Evolutionary conservation across 2,113 vertebrate species (phyloP).

Genomic region (Tenebrosternarchus preto): DNA sequence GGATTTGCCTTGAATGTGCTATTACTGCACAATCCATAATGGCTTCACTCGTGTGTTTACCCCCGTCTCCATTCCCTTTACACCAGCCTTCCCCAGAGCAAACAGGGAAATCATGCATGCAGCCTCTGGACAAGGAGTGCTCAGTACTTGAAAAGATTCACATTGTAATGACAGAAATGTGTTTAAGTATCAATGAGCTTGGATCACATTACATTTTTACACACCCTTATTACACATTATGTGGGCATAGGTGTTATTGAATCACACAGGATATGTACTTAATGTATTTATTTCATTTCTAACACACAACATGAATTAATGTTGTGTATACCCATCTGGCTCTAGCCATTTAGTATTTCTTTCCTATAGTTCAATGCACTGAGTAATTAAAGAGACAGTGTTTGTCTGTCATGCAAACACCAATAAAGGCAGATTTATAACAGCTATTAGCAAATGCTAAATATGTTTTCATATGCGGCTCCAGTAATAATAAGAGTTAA

Average conservation of each 20-base stretch:
- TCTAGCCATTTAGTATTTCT: slow-evolving; percentile 6
- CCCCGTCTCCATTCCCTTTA: background rate
- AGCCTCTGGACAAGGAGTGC: slow-evolving; percentile 9
- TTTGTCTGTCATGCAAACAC: background rate
- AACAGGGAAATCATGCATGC: slow-evolving; percentile 39
- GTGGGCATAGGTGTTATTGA: background rate
- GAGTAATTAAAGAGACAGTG: background rate
- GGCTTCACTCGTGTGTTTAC: background rate
- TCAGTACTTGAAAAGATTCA: slow-evolving; percentile 20
- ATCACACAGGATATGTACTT: slow-evolving; percentile 29
- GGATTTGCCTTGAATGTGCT: slow-evolving; percentile 32
- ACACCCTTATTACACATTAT: slow-evolving; percentile 1
- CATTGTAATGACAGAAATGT: slow-evolving; percentile 32
- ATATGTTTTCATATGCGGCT: background rate
- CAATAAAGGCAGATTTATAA: slow-evolving; percentile 11
- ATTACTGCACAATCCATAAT: slow-evolving; percentile 23
- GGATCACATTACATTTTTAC: slow-evolving; percentile 10
- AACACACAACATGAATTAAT: slow-evolving; percentile 1
- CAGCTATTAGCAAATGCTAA: slow-evolving; percentile 3
- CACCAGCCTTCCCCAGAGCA: slow-evolving; percentile 34
- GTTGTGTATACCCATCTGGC: slow-evolving; percentile 12
- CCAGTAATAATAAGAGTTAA: background rate
- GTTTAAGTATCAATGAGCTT: slow-evolving; percentile 2
- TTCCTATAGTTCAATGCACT: slow-evolving; percentile 4
- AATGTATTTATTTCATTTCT: background rate